Evolutionary conservation across 1,140 invertebrate species (phyloP), one percentile per base, ranked within the genome.

Genomic region (Lasioglossum albipes): DNA sequence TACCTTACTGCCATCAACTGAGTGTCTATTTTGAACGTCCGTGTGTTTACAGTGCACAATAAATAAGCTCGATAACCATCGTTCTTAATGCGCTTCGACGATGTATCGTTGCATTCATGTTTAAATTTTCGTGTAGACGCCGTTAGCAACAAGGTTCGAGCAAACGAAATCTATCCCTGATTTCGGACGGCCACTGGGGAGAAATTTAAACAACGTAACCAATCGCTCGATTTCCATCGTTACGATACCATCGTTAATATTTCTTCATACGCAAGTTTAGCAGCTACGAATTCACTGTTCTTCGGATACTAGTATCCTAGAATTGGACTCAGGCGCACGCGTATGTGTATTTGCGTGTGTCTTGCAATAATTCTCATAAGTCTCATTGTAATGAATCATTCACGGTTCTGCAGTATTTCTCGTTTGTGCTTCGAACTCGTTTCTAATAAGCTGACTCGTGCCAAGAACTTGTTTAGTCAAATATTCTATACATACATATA

Each of bases 31-130:
- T 69, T 57, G 65, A 18, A 66, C 42, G 36, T 61, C 45, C 59
- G 54, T n/a, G 65, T 59, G 57, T 59, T 83, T 75, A 74, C 61
- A 70, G 20, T 31, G 59, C 54, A 54, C 45, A 77, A 85, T 78
- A 85, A 85, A 86, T 82, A 85, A 73, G 54, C 67, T 75, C 78
- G 73, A 73, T 57, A 59, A 45, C 42, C 67, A 66, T 78, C 42
- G 31, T 59, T 66, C 22, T 75, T 41, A 36, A 36, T 71, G 36
- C 73, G 27, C 62, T 61, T 27, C 18, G 54, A 57, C 22, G 22
- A 79, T 22, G 41, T 31, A 6, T 77, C 18, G 67, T 41, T 59
- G 57, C 20, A 57, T 45, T 3, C 13, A 18, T 57, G 57, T 13
- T 64, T 71, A 65, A 20, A 79, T 74, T 79, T 74, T 74, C 41